A percentile compares a stretch with the other conserved stretches of the same genome.
These are phyloP conservation scores for Tetrao urogallus DNA, from an alignment of 2,113 vertebrate species.

Conservation along the genomic window DNA sequence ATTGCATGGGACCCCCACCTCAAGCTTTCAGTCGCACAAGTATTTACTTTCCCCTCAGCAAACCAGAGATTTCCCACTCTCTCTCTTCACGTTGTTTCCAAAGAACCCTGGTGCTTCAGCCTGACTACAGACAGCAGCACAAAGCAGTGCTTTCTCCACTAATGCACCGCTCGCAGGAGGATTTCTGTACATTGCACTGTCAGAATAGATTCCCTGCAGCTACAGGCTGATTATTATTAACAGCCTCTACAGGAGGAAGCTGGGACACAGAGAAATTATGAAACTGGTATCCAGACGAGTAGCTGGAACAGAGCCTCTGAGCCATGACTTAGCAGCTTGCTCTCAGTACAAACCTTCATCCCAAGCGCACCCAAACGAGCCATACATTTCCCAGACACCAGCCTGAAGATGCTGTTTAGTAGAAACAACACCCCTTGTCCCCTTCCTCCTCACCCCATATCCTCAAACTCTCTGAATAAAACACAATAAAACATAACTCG, in stretches of 20 bases:
- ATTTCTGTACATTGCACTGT: neutral
- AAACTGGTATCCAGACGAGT: neutral
- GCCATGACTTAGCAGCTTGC: neutral
- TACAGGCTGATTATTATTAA: neutral
- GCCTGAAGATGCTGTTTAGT: neutral
- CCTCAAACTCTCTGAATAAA: neutral
- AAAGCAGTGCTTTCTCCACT: neutral
- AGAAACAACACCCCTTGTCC: neutral
- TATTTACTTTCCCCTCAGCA: neutral
- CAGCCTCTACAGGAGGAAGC: neutral
- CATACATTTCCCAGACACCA: neutral
- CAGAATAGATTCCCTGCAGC: neutral
- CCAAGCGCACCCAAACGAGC: neutral
- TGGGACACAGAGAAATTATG: neutral
- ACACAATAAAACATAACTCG: neutral
- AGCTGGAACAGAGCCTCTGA: neutral
- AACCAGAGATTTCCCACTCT: neutral
- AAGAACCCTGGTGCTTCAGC: neutral
- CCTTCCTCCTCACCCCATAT: neutral
- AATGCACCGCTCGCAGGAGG: neutral
- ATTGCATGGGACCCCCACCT: neutral
- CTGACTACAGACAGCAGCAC: neutral
- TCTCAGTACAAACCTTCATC: rapidly evolving
- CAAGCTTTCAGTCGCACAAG: neutral
- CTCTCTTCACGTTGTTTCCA: neutral